Conservation (phyloP, 2,113 vertebrate species). For the Petrocephalus zakoni region DNA sequence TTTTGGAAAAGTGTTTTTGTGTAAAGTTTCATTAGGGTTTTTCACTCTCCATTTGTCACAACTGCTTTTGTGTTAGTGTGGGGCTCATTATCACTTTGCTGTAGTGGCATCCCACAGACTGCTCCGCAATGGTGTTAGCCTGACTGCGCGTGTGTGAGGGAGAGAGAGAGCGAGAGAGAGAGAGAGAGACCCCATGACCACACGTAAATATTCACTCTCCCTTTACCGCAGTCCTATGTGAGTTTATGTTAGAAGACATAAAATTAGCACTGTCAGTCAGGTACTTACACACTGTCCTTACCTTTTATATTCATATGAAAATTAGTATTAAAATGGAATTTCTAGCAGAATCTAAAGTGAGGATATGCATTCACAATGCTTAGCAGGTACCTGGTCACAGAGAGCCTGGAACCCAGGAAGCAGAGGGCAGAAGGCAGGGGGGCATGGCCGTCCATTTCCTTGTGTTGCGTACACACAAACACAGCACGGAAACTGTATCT, state of each 20-base stretch:
- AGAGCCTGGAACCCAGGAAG: too few species aligned
- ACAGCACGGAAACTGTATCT: background rate
- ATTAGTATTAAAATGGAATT: too few species aligned
- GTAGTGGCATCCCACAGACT: background rate
- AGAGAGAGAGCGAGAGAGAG: too few species aligned
- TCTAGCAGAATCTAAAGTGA: too few species aligned
- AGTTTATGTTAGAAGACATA: background rate
- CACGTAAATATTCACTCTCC: background rate
- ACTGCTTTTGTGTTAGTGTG: background rate
- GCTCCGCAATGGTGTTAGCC: background rate
- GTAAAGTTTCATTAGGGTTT: constrained; percentile 7
- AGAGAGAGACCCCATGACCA: background rate
- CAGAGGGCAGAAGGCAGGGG: background rate
- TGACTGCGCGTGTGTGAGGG: background rate
- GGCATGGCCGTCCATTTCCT: background rate
- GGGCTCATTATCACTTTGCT: background rate
- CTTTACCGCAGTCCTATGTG: background rate
- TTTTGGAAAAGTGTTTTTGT: background rate
- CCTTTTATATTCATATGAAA: too few species aligned
- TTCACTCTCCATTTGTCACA: background rate
- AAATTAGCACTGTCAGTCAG: background rate
- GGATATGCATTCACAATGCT: too few species aligned
- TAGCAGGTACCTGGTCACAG: too few species aligned
- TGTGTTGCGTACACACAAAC: background rate
- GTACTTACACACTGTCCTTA: too few species aligned